phyloP scores from a whole-genome alignment of 2,113 vertebrate species.

The Eptesicus fuscus region DNA sequence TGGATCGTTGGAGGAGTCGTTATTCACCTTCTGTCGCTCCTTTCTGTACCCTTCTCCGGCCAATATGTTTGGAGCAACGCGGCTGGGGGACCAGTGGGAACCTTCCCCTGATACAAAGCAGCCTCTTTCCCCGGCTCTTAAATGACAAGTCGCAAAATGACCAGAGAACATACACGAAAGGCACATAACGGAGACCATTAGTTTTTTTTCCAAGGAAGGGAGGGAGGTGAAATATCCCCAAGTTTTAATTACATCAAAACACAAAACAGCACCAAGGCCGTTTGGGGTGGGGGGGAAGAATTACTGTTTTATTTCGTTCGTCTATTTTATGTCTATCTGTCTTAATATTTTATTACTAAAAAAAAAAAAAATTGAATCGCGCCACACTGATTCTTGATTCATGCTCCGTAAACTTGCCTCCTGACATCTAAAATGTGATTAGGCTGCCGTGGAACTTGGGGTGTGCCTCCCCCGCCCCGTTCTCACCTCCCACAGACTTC shows the following conservation, averaged over 20 bases:
- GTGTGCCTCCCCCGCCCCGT: not conserved
- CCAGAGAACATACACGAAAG: slow-evolving; percentile 53
- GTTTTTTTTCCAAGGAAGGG: slow-evolving; percentile 61
- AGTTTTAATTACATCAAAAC: slow-evolving; percentile 28
- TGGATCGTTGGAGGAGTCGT: slow-evolving; percentile 77
- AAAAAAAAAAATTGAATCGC: not conserved
- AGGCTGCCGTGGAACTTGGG: slow-evolving; percentile 26
- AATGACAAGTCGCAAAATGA: slow-evolving; percentile 60
- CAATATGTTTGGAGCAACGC: slow-evolving; percentile 24
- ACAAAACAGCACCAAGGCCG: not conserved
- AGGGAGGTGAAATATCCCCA: slow-evolving; percentile 7
- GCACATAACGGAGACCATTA: slow-evolving; percentile 51
- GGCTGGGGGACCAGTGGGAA: not conserved
- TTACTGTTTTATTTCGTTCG: not conserved
- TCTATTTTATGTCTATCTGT: not conserved
- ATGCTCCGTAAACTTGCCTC: not conserved
- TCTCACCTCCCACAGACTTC: slow-evolving; percentile 30
- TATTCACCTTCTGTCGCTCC: slow-evolving; percentile 75
- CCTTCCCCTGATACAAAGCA: slow-evolving; percentile 48
- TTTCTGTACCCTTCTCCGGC: slow-evolving; percentile 35
- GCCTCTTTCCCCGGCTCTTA: slow-evolving; percentile 51
- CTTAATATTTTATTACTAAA: not conserved
- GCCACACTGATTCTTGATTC: not conserved
- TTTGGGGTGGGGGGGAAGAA: not conserved
- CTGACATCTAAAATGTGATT: slow-evolving; percentile 1